Conservation (phyloP, 2,888 invertebrate genomes). For the Charanyca ferruginea region DNA sequence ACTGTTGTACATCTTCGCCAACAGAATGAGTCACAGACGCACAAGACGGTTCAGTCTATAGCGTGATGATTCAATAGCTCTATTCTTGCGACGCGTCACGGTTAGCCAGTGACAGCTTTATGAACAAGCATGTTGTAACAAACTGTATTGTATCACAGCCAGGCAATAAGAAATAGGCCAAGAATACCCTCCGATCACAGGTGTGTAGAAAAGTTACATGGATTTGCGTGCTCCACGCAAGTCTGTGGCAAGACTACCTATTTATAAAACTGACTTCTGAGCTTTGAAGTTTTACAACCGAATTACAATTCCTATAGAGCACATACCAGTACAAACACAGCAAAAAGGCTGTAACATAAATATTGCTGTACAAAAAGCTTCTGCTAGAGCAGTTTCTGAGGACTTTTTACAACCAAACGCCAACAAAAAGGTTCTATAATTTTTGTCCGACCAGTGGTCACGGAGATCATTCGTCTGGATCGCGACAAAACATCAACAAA, state of each 20-base stretch:
- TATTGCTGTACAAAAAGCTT: conserved; percentile 24
- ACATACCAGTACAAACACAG: conserved; percentile 16
- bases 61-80: conserved; percentile 63
- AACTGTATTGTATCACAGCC: conserved; percentile 44
- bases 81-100: conserved; percentile 56
- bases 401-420: conserved; percentile 36
- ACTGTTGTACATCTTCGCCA: conserved; percentile 45
- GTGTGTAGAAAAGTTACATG: conserved; percentile 35
- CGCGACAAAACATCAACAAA: conserved; percentile 58
- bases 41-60: conserved; percentile 44
- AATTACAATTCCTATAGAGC: conserved; percentile 30
- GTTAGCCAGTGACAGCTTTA: conserved; percentile 48
- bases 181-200: conserved; percentile 31
- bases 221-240: conserved; percentile 41
- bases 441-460: conserved; percentile 48
- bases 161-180: conserved; percentile 43
- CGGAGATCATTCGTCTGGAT: conserved; percentile 47
- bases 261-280: conserved; percentile 38
- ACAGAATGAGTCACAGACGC: conserved; percentile 53
- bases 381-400: conserved; percentile 12
- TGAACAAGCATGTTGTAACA: conserved; percentile 38
- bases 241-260: conserved; percentile 18
- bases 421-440: conserved; percentile 47
- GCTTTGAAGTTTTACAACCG: conserved; percentile 30
- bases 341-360: conserved; percentile 31